These are phyloP conservation scores for Paratilapia polleni DNA, from an alignment of 2,113 vertebrate genomes.

Conservation along the genomic window DNA sequence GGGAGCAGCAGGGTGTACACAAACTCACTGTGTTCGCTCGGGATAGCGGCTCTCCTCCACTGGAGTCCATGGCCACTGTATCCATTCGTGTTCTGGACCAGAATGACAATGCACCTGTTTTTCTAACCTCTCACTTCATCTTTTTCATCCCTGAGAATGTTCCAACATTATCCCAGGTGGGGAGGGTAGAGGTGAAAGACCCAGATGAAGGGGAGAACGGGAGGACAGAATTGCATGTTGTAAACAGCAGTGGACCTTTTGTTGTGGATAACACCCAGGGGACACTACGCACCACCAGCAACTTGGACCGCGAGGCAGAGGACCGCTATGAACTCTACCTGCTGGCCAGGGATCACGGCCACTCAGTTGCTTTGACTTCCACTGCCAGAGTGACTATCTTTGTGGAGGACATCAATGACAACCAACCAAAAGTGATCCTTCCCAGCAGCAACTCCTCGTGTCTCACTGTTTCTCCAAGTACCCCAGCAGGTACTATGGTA, in stretches of 20 bases:
- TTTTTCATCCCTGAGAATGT: slow-evolving; percentile 81
- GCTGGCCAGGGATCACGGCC: slow-evolving; percentile 72
- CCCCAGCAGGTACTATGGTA: slow-evolving; percentile 66
- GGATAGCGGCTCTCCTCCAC: slow-evolving; percentile 74
- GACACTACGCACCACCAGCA: slow-evolving; percentile 68
- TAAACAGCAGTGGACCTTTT: slow-evolving; percentile 71
- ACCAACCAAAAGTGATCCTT: slow-evolving; percentile 79
- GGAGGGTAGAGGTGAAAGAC: slow-evolving; percentile 72
- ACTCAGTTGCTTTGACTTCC: slow-evolving; percentile 64
- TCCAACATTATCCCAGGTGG: slow-evolving; percentile 66
- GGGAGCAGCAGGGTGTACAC: slow-evolving; percentile 72
- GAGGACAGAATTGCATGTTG: slow-evolving; percentile 63
- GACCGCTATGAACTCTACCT: slow-evolving; percentile 76
- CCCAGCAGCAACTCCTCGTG: slow-evolving; percentile 81
- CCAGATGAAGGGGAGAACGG: slow-evolving; percentile 77
- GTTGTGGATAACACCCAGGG: slow-evolving; percentile 70
- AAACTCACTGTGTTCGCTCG: slow-evolving; percentile 72
- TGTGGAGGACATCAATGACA: slow-evolving; percentile 83
- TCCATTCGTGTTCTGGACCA: slow-evolving; percentile 73
- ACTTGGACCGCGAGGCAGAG: slow-evolving; percentile 75
- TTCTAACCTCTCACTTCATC: slow-evolving; percentile 73
- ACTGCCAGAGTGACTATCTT: slow-evolving; percentile 77
- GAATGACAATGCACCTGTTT: slow-evolving; percentile 81
- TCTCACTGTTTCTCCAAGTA: slow-evolving; percentile 68
- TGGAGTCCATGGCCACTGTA: slow-evolving; percentile 66